These are phyloP conservation scores for Plecotus auritus DNA, from an alignment of 2,113 vertebrate species.

Conservation along the genomic window DNA sequence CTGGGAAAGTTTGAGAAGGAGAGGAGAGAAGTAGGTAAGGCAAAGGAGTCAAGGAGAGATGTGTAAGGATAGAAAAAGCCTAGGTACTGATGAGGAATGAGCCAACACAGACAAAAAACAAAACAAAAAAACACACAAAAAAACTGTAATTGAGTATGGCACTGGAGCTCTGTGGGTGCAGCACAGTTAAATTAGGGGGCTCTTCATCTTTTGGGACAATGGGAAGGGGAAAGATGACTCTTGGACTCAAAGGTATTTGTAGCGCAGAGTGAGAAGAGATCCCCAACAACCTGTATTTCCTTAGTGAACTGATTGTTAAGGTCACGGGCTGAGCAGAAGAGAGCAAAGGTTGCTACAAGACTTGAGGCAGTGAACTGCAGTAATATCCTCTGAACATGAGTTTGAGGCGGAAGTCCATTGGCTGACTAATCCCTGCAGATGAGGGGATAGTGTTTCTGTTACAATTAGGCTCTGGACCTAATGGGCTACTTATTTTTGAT, in stretches of 20 bases:
- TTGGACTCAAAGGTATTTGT: neutral
- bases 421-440: neutral
- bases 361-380: neutral
- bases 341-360: neutral
- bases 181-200: accelerated
- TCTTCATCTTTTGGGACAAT: neutral
- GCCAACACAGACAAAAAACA: neutral
- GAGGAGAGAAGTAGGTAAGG: neutral
- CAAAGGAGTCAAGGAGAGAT: neutral
- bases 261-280: neutral
- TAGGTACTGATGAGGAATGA: neutral
- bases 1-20: neutral
- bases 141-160: neutral
- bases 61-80: neutral
- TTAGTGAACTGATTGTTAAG: neutral
- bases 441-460: slow-evolving; percentile 19
- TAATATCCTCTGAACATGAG: neutral
- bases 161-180: neutral
- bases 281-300: neutral
- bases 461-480: neutral
- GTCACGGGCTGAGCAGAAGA: neutral
- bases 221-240: accelerated
- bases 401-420: neutral
- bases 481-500: slow-evolving; percentile 41
- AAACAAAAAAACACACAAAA: neutral